These are phyloP conservation scores for Paraescarpia echinospica DNA, from an alignment of 1,140 invertebrate genomes.

Conservation along the genomic window DNA sequence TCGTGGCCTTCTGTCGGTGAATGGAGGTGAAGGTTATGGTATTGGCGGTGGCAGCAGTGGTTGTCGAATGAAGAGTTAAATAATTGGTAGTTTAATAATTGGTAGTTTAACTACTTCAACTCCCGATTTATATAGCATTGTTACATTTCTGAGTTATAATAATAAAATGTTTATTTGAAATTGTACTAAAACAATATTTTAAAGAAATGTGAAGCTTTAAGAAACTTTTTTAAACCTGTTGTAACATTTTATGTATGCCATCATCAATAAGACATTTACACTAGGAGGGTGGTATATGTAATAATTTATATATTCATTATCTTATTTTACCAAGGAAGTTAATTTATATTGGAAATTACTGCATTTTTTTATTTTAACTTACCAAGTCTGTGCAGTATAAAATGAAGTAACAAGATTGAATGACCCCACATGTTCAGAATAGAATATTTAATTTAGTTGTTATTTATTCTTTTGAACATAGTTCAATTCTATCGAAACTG, in stretches of 20 bases:
- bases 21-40: constrained; percentile 42
- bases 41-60: constrained; percentile 38
- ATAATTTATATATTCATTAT: too few species aligned
- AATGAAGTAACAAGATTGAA: neutral
- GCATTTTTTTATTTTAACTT: neutral
- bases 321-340: too few species aligned
- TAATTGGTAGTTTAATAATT: constrained; percentile 37
- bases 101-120: neutral
- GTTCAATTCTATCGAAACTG: too few species aligned
- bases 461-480: too few species aligned
- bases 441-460: too few species aligned
- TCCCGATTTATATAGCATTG: neutral
- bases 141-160: neutral
- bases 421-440: neutral
- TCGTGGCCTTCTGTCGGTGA: constrained; percentile 36
- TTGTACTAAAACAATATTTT: neutral
- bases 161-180: neutral
- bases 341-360: neutral
- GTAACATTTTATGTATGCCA: neutral
- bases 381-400: neutral
- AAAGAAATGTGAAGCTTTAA: too few species aligned
- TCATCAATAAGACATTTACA: neutral
- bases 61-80: constrained; percentile 34
- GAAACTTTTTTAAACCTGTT: too few species aligned
- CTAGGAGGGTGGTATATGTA: too few species aligned